Evolutionary conservation across 1,140 invertebrate genomes (phyloP), one percentile per base, ranked within the genome.

Genomic region (Conus betulinus): DNA sequence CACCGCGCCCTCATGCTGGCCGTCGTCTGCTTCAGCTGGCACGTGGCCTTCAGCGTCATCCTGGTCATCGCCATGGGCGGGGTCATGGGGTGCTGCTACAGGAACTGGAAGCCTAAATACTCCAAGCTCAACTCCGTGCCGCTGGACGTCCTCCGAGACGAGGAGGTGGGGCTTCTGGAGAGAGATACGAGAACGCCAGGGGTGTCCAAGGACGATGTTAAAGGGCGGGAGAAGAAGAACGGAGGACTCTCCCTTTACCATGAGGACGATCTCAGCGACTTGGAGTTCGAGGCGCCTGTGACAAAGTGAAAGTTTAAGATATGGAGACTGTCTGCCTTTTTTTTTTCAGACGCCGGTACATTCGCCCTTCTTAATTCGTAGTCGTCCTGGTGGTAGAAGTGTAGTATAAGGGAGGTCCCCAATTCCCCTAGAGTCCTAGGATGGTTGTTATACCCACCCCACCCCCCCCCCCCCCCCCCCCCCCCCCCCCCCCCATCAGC

Each of bases 1-100:
- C 95, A 96, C 90, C 88, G 91, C 23, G 90, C 95, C 84, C 94
- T 95, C 91, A 96, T 96, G 95, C 91, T 96, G 23, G 93, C 94
- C 0, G 95, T 95, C 13, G 82, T 95, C 23, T 93, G 95, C 81
- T 96, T 90, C 87, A 86, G 87, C 25, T 91, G 90, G 90, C 92
- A 92, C 84, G 88, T 78, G 79, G 89, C 67, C 6, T 15, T 84
- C 52, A 78, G 82, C 11, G 84, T 92, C 23, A 17, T 91, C 15
- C 60, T 87, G 17, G 88, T 90, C 90, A 25, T 91, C 17, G 15
- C 27, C 17, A 87, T 91, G 20, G 89, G 91, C 55, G 84, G n/a
- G 13, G 55, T 88, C 71, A 83, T 79, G 20, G 81, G 39, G 17
- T 89, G 86, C 76, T 85, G 78, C 85, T 83, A 86, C n/a, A 71